These are phyloP conservation scores for Cryptops parisi DNA, from an alignment of 2,888 invertebrate species.

Conservation along the genomic window DNA sequence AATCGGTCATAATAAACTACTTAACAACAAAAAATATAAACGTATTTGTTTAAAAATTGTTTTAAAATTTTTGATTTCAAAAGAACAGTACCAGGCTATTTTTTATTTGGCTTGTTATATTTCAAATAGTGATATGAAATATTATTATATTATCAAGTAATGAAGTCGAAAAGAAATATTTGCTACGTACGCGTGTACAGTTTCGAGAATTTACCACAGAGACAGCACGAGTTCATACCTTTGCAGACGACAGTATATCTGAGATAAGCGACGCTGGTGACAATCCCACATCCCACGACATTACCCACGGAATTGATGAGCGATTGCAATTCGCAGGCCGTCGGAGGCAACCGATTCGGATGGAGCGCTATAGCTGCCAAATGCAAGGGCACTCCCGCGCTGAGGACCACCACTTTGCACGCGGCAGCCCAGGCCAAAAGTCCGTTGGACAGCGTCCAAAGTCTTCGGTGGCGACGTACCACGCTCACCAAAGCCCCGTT, in stretches of 20 bases:
- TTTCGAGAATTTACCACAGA: too few relatives aligned
- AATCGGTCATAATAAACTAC: too few relatives aligned
- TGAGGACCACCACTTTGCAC: not conserved
- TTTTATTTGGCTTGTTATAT: too few relatives aligned
- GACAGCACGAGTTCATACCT: too few relatives aligned
- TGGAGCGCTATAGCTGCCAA: not conserved
- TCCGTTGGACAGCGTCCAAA: slow-evolving; percentile 10
- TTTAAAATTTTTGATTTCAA: too few relatives aligned
- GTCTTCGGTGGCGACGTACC: not conserved
- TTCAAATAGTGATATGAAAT: too few relatives aligned
- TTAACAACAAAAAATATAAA: too few relatives aligned
- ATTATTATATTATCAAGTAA: too few relatives aligned
- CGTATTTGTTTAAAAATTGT: too few relatives aligned
- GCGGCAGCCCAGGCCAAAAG: slow-evolving; percentile 4
- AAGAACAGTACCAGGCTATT: too few relatives aligned
- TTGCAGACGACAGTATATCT: not conserved
- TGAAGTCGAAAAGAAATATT: too few relatives aligned
- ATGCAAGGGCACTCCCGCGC: not conserved
- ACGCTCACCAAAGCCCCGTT: not conserved
- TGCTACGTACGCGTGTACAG: too few relatives aligned
- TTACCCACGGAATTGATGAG: not conserved
- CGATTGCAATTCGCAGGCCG: not conserved
- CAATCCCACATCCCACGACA: not conserved
- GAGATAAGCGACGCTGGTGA: not conserved
- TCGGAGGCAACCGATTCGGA: not conserved